Conservation (phyloP, 2,113 vertebrate genomes). For the Calyptomena viridis region DNA sequence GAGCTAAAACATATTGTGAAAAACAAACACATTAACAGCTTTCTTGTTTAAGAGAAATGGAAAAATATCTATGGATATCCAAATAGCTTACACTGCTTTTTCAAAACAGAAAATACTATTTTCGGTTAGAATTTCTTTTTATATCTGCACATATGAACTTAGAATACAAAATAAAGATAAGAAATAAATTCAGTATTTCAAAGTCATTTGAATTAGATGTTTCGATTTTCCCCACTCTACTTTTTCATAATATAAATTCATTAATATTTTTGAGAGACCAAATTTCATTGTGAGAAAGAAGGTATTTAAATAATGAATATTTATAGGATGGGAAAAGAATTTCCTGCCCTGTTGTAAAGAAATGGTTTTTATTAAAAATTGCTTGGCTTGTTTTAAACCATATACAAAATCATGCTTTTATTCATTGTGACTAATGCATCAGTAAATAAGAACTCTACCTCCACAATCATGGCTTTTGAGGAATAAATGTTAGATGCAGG, state of each 20-base stretch:
- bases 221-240: neutral
- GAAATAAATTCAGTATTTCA: neutral
- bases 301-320: neutral
- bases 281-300: neutral
- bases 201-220: neutral
- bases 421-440: neutral
- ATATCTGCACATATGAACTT: neutral
- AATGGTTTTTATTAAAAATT: neutral
- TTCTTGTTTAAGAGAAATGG: neutral
- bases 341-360: neutral
- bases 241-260: neutral
- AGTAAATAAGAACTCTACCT: neutral
- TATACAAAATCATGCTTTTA: neutral
- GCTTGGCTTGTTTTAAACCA: neutral
- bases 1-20: neutral
- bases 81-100: neutral
- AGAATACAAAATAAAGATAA: neutral
- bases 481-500: neutral
- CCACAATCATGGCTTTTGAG: neutral
- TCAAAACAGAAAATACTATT: neutral
- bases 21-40: neutral
- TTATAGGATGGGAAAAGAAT: neutral
- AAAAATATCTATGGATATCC: neutral
- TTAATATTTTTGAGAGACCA: neutral
- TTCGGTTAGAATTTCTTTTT: neutral